Evolutionary conservation across 2,797 vertebrate genomes (phyloP), one percentile per base, ranked within the genome.

Genomic region (Micropoecilia bifurca): DNA sequence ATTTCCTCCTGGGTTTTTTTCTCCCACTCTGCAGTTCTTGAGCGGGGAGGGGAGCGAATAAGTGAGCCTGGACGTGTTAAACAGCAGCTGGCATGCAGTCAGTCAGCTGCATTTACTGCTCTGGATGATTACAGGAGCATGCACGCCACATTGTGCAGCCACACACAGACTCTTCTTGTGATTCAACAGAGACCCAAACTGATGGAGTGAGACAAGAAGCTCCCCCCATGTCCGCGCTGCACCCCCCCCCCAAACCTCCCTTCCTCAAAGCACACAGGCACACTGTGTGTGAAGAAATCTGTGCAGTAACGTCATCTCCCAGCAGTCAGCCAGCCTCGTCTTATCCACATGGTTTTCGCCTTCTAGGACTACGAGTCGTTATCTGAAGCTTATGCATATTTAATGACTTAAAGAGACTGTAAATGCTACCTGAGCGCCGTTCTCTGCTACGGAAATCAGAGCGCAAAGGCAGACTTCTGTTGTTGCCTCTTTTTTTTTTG

Each of bases 11-110:
- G 25, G 4, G 72, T 25, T 41, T 41, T 41, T 41, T 1, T 80
- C 74, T 73, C 50, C 43, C 25, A 69, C 73, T 77, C 74, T 78
- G 68, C 80, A 86, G 84, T 84, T 53, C 87, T 81, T 50, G 59
- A 88, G 79, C 47, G 41, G 53, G 78, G 77, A 75, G 77, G 75
- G 87, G 74, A 83, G 81, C 71, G 88, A 83, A 80, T 82, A 80
- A 92, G 87, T 86, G 89, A 92, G 84, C 83, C 80, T 82, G 88
- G 90, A 92, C 69, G 85, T 92, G 87, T 91, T 92, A 89, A 88
- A 91, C 89, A 89, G 90, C 91, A 90, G 91, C 90, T 93, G 92
- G 90, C 89, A 86, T 39, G 25, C 86, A 88, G 88, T 92, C 91
- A 90, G 71, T 89, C 88, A 86, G 86, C 87, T 91, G 85, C 88